Evolutionary conservation across 2,797 vertebrate species (phyloP), one percentile per base, ranked within the genome.

Genomic region (Erpetoichthys calabaricus): DNA sequence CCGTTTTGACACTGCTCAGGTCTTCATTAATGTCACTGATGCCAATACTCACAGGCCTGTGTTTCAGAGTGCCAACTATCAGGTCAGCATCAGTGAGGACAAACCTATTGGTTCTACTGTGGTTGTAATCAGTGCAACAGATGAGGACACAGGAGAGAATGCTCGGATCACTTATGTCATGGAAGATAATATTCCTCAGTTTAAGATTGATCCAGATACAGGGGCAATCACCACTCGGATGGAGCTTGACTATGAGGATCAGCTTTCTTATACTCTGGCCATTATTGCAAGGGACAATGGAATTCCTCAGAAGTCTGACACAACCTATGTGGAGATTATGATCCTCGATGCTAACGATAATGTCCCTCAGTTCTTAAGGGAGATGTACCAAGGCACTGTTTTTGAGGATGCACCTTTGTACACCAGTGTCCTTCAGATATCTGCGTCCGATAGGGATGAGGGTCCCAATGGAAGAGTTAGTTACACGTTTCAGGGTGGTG

Each of bases 21-120:
- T 98, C 57, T 94, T 92, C 70, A 91, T 99, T 71, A 98, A 98
- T 0, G 87, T 99, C 63, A 97, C 96, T 0, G 96, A 98, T 8
- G 96, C 96, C 71, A 99, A 99, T 71, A 98, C 95, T 0, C 94
- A 99, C 66, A 83, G 92, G 47, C 96, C 96, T 0, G 91, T 99
- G 57, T 98, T 99, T 75, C 94, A 95, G 73, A 98, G 84, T 62
- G 86, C 89, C 7, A 97, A 91, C 76, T 93, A 94, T 67, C 92
- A 93, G 0, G 88, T 92, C 55, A 83, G 73, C 0, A 74, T 99
- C 45, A 85, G 86, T 0, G 96, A 99, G 67, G 94, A 91, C 64
- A 84, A 78, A 51, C 92, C 92, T 0, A 79, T 91, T 5, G 95
- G 94, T 62, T 89, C 88, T 41, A 88, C 85, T 3, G 88, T 98